A percentile compares a stretch with the other conserved stretches of the same genome.
Conservation (phyloP, 92 coral and sea anemone genomes). For the Diadumene lineata region DNA sequence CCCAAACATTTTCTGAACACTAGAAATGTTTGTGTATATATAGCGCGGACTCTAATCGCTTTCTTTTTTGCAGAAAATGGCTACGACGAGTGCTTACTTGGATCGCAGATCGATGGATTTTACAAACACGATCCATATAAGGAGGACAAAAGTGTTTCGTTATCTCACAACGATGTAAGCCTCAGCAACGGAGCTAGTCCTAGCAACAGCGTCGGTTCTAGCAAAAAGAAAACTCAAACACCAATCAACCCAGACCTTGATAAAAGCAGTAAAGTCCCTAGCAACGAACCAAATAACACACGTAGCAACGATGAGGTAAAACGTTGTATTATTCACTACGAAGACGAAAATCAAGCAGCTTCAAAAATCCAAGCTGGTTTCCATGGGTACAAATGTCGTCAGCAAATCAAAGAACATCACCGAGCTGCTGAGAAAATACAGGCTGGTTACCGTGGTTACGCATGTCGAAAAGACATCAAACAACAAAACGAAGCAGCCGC, state of each 20-base stretch:
- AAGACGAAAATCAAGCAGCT: conserved; percentile 69
- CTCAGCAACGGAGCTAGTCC: too few relatives aligned
- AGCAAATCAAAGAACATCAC: conserved; percentile 31
- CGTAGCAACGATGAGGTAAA: background rate
- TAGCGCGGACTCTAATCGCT: too few relatives aligned
- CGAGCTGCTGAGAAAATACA: conserved; percentile 80
- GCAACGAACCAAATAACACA: background rate
- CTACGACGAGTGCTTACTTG: conserved; percentile 80
- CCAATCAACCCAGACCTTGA: background rate
- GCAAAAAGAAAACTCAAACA: background rate
- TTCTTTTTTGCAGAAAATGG: conserved; percentile 57
- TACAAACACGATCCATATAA: conserved; percentile 64
- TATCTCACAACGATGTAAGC: too few relatives aligned
- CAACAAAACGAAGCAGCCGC: conserved; percentile 55
- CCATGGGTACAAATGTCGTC: conserved; percentile 77
- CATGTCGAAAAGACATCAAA: conserved; percentile 45
- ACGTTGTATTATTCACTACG: conserved; percentile 24
- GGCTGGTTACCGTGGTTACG: conserved; percentile 87
- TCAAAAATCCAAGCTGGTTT: conserved; percentile 80
- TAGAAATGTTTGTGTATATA: too few relatives aligned
- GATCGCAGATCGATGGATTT: conserved; percentile 86
- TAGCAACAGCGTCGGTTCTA: background rate
- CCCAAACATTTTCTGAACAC: too few relatives aligned
- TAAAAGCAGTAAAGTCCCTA: background rate
- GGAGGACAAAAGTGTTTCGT: background rate